Percentiles rank a stretch among this genome's conserved stretches.
Conservation (phyloP, 1,140 invertebrate genomes). For the Aphis craccivora region DNA sequence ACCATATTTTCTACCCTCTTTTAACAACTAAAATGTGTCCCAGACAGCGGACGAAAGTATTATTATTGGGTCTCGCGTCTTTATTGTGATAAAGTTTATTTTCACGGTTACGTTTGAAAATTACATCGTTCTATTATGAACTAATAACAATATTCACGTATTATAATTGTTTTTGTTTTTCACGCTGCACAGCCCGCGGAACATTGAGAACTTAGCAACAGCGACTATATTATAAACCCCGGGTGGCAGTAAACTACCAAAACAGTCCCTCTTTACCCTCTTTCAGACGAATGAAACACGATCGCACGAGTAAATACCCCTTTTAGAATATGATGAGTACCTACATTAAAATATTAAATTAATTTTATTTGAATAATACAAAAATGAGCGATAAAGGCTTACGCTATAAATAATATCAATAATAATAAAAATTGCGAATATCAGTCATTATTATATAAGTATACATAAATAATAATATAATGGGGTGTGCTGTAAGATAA, state of each 20-base stretch:
- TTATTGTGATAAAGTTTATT: not conserved
- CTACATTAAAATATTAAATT: conserved; percentile 10
- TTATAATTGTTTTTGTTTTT: conserved; percentile 12
- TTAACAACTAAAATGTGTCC: not conserved
- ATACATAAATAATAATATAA: no score
- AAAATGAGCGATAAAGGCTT: not conserved
- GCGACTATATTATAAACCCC: not conserved
- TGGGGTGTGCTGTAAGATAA: not conserved
- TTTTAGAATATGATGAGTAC: not conserved
- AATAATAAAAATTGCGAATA: not conserved
- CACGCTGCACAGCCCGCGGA: not conserved
- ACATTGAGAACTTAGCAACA: not conserved
- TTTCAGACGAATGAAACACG: not conserved
- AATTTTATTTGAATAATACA: not conserved
- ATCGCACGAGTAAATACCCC: not conserved
- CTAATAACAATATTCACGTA: not conserved
- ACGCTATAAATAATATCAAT: not conserved
- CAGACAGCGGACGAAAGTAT: not conserved
- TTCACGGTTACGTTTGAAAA: not conserved
- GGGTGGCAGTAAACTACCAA: not conserved
- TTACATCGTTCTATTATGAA: conserved; percentile 3
- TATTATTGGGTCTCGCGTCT: not conserved
- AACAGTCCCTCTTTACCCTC: not conserved
- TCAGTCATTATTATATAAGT: no score
- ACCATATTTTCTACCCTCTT: not conserved